Percentiles rank a stretch among this genome's conserved stretches.
Conservation (phyloP, 1,140 invertebrate genomes). For the Drosophila albomicans region DNA sequence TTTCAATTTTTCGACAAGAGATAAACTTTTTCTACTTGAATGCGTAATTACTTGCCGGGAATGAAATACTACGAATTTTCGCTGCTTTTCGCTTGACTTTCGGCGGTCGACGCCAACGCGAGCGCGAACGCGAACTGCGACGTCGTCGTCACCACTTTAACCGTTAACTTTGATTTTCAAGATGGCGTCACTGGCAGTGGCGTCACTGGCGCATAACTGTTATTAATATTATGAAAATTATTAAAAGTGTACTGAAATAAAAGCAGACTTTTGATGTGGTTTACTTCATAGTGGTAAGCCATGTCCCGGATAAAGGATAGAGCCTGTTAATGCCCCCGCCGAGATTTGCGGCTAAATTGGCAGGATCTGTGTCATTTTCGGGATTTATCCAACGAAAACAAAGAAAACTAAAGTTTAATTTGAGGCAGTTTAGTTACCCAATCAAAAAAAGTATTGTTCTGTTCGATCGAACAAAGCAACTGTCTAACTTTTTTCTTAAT, state of each 20-base stretch:
- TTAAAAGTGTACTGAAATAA: constrained; percentile 65
- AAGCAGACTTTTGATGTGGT: constrained; percentile 69
- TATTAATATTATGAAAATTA: constrained; percentile 75
- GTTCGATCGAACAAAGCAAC: no score
- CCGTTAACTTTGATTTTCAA: constrained; percentile 74
- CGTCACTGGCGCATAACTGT: constrained; percentile 62
- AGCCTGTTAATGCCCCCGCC: background rate
- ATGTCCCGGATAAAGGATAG: background rate
- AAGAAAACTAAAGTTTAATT: background rate
- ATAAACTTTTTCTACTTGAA: constrained; percentile 84
- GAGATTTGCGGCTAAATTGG: constrained; percentile 13
- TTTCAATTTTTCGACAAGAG: constrained; percentile 81
- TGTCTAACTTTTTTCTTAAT: no score
- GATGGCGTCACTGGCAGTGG: constrained; percentile 66
- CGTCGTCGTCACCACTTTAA: constrained; percentile 54
- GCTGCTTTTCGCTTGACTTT: constrained; percentile 59
- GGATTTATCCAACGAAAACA: background rate
- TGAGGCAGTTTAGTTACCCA: no score
- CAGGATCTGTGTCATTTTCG: background rate
- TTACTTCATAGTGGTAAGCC: constrained; percentile 30
- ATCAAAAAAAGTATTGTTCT: no score
- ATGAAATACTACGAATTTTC: constrained; percentile 66
- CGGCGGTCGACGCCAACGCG: constrained; percentile 42
- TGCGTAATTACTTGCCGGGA: constrained; percentile 74
- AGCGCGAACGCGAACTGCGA: constrained; percentile 10